Evolutionary conservation across 1,140 invertebrate species (phyloP).

Genomic region (Berghia stephanieae): DNA sequence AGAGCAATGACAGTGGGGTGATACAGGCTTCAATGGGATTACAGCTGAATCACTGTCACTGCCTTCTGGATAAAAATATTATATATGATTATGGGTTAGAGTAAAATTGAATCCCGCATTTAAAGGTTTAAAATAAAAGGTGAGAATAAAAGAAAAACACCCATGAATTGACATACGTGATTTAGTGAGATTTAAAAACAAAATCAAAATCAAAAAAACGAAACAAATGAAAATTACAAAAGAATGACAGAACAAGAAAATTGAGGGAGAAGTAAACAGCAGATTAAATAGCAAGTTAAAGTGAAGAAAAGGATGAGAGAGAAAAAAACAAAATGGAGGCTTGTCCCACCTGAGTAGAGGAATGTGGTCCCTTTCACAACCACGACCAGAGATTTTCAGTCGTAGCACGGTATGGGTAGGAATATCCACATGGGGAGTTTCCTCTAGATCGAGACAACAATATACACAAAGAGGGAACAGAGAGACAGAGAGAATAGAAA

Average conservation of each 20-base stretch:
- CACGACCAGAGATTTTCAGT: constrained; percentile 56
- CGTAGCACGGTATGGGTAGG: constrained; percentile 56
- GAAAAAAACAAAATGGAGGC: constrained; percentile 16
- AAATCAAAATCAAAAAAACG: background rate
- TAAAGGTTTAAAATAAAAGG: too few species aligned
- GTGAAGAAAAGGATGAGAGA: background rate
- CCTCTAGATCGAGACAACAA: constrained; percentile 47
- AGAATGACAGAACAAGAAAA: constrained; percentile 15
- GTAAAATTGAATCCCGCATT: too few species aligned
- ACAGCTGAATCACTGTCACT: too few species aligned
- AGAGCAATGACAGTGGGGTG: too few species aligned
- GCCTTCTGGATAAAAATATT: too few species aligned
- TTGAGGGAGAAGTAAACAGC: constrained; percentile 23
- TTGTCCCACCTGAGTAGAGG: constrained; percentile 52
- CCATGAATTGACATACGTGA: too few species aligned
- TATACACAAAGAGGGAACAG: background rate
- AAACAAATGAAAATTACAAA: background rate
- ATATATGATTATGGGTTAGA: too few species aligned
- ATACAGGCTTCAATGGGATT: too few species aligned
- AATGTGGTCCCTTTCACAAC: constrained; percentile 52
- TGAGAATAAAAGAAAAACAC: too few species aligned
- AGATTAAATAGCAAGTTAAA: constrained; percentile 12
- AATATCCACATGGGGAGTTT: constrained; percentile 61
- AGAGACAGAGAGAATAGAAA: background rate
- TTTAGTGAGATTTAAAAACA: background rate